phyloP scores from a whole-genome alignment of 1,140 invertebrate species.

The Zaprionus kolodkinae region DNA sequence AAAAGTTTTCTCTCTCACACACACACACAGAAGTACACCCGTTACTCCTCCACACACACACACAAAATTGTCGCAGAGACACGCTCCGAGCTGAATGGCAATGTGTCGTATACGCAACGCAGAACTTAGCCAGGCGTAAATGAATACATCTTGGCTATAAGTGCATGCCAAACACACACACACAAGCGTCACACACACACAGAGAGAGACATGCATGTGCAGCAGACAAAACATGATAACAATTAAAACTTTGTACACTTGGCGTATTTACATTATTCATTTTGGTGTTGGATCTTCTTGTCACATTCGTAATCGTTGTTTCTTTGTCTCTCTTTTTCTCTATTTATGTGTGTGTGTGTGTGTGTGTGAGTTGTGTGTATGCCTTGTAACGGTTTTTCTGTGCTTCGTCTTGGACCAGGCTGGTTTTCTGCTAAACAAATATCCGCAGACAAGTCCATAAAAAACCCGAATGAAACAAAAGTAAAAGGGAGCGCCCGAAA shows the following conservation, averaged over 20 bases:
- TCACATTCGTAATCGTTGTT: conserved; percentile 64
- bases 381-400: conserved; percentile 10
- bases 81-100: conserved; percentile 39
- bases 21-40: conserved; percentile 10
- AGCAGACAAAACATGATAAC: conserved; percentile 79
- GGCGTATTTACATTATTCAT: conserved; percentile 81
- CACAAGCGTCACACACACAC: conserved; percentile 5
- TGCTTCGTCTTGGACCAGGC: conserved; percentile 3
- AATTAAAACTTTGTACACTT: conserved; percentile 81
- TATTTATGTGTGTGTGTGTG: conserved; percentile 11
- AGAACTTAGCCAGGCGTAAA: conserved; percentile 77
- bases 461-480: background rate
- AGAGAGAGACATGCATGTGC: background rate
- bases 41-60: background rate
- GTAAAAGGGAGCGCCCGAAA: conserved; percentile 20
- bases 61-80: conserved; percentile 26
- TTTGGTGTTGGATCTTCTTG: conserved; percentile 75
- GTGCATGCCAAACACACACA: conserved; percentile 50
- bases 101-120: conserved; percentile 77
- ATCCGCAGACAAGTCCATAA: conserved; percentile 16
- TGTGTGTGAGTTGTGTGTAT: background rate
- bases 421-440: conserved; percentile 37
- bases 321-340: conserved; percentile 26
- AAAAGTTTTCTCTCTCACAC: conserved; percentile 51
- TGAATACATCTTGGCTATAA: conserved; percentile 75